phyloP scores from a whole-genome alignment of 2,113 vertebrate species.

The Progne subis region DNA sequence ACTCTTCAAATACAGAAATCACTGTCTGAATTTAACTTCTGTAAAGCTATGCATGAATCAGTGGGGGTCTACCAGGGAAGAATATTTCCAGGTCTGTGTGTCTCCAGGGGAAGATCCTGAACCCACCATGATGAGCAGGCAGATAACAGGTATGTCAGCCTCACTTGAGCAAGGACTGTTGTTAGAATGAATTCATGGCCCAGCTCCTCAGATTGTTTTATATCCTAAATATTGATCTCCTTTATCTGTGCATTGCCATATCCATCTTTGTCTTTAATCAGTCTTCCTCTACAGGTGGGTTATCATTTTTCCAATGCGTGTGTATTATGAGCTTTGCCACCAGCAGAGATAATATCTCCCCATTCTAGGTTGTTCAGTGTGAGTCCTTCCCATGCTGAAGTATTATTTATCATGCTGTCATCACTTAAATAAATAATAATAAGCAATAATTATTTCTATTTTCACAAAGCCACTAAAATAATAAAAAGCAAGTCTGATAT shows the following conservation, averaged over 20 bases:
- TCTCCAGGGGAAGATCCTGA: not conserved
- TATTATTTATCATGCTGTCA: slow-evolving; percentile 67
- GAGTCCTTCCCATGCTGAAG: slow-evolving; percentile 41
- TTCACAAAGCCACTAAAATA: slow-evolving; percentile 55
- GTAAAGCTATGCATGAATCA: not conserved
- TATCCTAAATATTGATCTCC: slow-evolving; percentile 32
- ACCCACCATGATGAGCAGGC: not conserved
- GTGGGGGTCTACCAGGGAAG: not conserved
- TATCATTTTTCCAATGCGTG: slow-evolving; percentile 44
- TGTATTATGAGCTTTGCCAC: slow-evolving; percentile 41
- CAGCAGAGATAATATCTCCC: slow-evolving; percentile 57
- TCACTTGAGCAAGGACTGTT: not conserved
- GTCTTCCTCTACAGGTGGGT: slow-evolving; percentile 51
- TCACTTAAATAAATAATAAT: slow-evolving; percentile 65
- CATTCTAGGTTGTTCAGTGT: slow-evolving; percentile 29
- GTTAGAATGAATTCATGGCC: not conserved
- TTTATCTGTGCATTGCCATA: slow-evolving; percentile 1
- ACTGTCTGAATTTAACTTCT: not conserved
- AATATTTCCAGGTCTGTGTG: not conserved
- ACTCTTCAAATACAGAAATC: not conserved
- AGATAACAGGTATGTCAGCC: not conserved
- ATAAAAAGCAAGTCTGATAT: slow-evolving; percentile 49
- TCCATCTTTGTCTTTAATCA: slow-evolving; percentile 31
- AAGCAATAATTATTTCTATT: slow-evolving; percentile 60
- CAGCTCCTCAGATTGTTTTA: not conserved